Evolutionary conservation across 2,797 vertebrate genomes (phyloP).

Genomic region (Euphonia xanthogaster): DNA sequence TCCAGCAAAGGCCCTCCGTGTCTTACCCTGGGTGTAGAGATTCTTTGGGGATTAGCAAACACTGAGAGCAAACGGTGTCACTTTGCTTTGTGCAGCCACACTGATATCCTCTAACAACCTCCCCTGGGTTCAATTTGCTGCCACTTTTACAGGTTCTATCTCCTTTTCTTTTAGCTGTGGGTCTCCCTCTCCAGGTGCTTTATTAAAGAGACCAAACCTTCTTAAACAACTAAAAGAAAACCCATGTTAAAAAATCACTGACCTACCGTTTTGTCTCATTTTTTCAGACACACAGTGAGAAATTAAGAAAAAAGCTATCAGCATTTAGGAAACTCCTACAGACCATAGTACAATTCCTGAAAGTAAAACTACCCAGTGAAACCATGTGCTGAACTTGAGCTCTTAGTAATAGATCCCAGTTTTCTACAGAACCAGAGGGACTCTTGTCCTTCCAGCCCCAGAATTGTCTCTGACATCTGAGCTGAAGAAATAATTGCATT

Average conservation of each 20-base stretch:
- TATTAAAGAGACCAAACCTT: not conserved
- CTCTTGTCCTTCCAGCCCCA: not conserved
- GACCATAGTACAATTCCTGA: not conserved
- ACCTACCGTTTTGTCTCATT: not conserved
- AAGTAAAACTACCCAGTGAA: not conserved
- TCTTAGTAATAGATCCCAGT: not conserved
- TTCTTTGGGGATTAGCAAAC: slow-evolving; percentile 17
- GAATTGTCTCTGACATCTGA: not conserved
- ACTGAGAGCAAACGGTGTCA: not conserved
- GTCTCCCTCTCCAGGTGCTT: not conserved
- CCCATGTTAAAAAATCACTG: not conserved
- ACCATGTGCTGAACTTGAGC: not conserved
- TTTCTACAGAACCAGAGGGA: not conserved
- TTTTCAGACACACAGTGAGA: not conserved
- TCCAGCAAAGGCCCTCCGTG: not conserved
- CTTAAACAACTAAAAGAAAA: not conserved
- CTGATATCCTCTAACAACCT: slow-evolving; percentile 28
- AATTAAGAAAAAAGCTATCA: not conserved
- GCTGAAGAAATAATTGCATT: not conserved
- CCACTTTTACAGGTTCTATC: not conserved
- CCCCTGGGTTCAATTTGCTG: slow-evolving; percentile 45
- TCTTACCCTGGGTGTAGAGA: not conserved
- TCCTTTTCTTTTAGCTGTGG: not conserved
- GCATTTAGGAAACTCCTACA: not conserved
- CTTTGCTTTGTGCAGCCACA: slow-evolving; percentile 14